phyloP scores from a whole-genome alignment of 64 coral and sea anemone species.

The Montipora capricornis region DNA sequence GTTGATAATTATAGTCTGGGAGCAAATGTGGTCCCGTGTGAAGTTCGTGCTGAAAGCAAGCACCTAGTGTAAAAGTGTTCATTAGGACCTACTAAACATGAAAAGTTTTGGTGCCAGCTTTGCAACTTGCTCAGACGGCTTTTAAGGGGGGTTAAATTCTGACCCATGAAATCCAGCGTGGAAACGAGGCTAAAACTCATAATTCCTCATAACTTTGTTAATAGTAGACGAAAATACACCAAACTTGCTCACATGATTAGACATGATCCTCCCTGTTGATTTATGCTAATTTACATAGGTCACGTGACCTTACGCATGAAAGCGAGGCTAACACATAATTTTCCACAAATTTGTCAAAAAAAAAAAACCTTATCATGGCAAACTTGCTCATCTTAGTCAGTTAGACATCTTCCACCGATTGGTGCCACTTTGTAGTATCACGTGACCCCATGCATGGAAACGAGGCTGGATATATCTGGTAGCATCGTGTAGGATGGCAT shows the following conservation, averaged over 20 bases:
- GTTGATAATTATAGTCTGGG: too few species aligned
- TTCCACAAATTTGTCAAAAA: too few species aligned
- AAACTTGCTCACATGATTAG: conserved; percentile 56
- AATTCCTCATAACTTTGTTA: conserved; percentile 56
- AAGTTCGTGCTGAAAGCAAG: conserved; percentile 66
- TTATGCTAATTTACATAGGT: conserved; percentile 70
- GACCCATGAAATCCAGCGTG: neutral
- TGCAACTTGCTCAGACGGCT: conserved; percentile 43
- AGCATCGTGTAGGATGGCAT: conserved; percentile 56
- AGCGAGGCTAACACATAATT: conserved; percentile 54
- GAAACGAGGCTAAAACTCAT: neutral
- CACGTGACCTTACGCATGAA: conserved; percentile 70
- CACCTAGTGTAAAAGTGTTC: conserved; percentile 65
- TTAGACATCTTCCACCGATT: conserved; percentile 71
- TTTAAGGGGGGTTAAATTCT: conserved; percentile 24
- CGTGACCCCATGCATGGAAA: conserved; percentile 70
- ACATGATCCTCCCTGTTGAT: conserved; percentile 62
- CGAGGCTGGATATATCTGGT: conserved; percentile 47
- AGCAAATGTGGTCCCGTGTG: conserved; percentile 39
- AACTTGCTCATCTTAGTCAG: conserved; percentile 70
- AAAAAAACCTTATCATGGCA: conserved; percentile 47
- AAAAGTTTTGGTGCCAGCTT: conserved; percentile 62
- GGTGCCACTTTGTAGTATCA: conserved; percentile 68
- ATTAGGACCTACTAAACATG: conserved; percentile 74
- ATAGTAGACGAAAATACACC: conserved; percentile 52